phyloP scores from a whole-genome alignment of 2,888 invertebrate genomes.

The Clusia tigrina region DNA sequence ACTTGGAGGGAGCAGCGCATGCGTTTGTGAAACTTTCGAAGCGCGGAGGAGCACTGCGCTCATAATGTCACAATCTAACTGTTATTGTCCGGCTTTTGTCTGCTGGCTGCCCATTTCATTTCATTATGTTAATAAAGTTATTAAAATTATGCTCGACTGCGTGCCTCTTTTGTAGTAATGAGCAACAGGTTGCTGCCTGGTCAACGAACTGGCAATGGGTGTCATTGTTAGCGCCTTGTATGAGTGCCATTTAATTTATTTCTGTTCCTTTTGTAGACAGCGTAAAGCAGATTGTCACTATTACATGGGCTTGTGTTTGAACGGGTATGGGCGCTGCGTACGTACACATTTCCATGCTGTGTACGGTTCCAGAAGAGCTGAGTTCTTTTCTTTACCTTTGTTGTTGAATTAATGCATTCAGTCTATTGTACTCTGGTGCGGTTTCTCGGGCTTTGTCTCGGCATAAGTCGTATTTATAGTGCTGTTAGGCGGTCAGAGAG shows the following conservation, averaged over 20 bases:
- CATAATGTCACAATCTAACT: conserved; percentile 17
- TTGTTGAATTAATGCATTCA: not conserved
- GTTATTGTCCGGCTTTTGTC: conserved; percentile 1
- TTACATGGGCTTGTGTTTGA: too few relatives aligned
- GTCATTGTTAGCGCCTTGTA: not conserved
- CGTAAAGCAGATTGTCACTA: too few relatives aligned
- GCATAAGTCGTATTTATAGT: too few relatives aligned
- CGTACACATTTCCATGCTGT: not conserved
- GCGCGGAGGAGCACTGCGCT: too few relatives aligned
- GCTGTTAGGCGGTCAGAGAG: too few relatives aligned
- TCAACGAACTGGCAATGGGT: conserved; percentile 12
- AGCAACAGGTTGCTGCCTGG: conserved; percentile 5
- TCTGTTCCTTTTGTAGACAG: not conserved
- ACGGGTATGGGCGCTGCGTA: not conserved
- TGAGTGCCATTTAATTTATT: not conserved
- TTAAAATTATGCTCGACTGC: conserved; percentile 5
- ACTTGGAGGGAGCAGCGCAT: too few relatives aligned
- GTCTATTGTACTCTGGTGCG: not conserved
- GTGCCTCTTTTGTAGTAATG: not conserved
- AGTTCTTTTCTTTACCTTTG: not conserved
- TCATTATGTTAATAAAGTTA: not conserved
- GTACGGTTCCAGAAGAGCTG: not conserved
- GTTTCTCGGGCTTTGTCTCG: too few relatives aligned
- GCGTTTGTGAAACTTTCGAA: too few relatives aligned
- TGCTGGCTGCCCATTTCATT: not conserved